These are phyloP conservation scores for Bradypus variegatus DNA, from an alignment of 2,797 vertebrate genomes.

Conservation along the genomic window DNA sequence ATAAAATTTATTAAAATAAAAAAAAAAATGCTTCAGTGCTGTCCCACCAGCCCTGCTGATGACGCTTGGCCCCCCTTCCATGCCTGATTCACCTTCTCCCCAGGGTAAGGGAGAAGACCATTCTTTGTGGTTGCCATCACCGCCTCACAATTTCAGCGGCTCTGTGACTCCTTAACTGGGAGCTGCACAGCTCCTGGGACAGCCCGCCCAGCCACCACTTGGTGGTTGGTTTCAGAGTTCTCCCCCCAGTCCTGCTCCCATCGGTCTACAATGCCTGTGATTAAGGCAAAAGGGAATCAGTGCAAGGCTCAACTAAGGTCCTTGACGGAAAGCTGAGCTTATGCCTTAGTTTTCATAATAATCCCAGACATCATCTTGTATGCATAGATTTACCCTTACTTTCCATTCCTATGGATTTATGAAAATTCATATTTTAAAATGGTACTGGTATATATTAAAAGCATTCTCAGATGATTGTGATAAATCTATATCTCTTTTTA, in stretches of 20 bases:
- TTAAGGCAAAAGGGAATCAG: not conserved
- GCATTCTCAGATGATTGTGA: not conserved
- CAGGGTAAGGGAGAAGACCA: not conserved
- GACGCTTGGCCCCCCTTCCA: not conserved
- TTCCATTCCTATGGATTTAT: not conserved
- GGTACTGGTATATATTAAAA: not conserved
- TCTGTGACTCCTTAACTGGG: not conserved
- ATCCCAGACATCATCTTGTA: not conserved
- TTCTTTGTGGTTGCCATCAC: not conserved
- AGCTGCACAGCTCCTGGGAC: not conserved
- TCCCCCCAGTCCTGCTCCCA: not conserved
- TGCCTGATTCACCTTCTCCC: not conserved
- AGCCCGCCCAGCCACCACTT: not conserved
- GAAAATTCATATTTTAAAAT: not conserved
- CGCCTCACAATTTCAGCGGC: not conserved
- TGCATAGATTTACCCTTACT: not conserved
- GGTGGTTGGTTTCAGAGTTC: not conserved
- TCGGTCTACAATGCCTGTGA: not conserved
- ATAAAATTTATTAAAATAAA: too few relatives aligned
- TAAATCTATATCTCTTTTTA: not conserved
- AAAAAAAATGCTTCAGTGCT: too few relatives aligned
- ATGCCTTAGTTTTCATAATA: not conserved
- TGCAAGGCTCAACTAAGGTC: not conserved
- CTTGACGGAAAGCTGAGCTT: not conserved
- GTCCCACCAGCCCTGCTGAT: not conserved